Conservation (phyloP, 2,797 vertebrate genomes). For the Acrocephalus scirpaceus region DNA sequence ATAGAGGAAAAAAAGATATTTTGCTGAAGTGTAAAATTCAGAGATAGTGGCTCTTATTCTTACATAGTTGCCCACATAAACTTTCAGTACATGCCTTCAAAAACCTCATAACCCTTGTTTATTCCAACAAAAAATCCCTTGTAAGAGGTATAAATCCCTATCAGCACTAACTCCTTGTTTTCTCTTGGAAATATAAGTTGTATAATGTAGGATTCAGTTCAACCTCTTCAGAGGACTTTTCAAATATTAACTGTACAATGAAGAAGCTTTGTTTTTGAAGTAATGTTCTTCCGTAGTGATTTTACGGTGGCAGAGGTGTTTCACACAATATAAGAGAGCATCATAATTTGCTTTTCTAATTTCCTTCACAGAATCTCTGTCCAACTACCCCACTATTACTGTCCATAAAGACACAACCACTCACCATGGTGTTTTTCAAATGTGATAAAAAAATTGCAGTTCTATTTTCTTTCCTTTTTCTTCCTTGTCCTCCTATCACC, state of each 20-base stretch:
- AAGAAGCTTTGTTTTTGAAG: slow-evolving; percentile 20
- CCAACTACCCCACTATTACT: background rate
- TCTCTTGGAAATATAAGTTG: background rate
- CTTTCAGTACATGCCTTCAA: background rate
- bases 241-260: slow-evolving; percentile 21
- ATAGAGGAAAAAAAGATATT: background rate
- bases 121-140: background rate
- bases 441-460: background rate
- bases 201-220: background rate
- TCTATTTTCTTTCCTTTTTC: background rate
- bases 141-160: background rate
- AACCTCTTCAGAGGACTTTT: slow-evolving; percentile 34
- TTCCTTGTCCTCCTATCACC: background rate
- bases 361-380: background rate
- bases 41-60: background rate
- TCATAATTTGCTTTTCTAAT: slow-evolving; percentile 63
- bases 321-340: slow-evolving; percentile 17
- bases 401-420: background rate
- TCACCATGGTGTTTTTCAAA: background rate
- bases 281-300: slow-evolving; percentile 50
- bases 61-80: background rate
- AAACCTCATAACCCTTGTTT: background rate
- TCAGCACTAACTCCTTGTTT: background rate
- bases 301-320: slow-evolving; percentile 52
- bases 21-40: background rate